Evolutionary conservation across 1,140 invertebrate species (phyloP).

Genomic region (Cylas formicarius): DNA sequence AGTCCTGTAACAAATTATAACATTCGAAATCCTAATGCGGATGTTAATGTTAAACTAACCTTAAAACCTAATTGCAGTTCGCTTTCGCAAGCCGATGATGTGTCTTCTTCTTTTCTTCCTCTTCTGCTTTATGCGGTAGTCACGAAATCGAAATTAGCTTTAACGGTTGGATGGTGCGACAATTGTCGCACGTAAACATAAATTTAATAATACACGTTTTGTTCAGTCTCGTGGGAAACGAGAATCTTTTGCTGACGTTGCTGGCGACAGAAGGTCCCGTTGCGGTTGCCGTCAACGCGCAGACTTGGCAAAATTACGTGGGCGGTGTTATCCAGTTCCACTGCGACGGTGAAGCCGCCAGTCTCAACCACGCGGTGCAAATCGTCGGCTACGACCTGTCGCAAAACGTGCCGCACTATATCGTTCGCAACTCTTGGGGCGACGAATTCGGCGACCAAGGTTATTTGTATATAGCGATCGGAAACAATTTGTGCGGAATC

Average conservation of each 20-base stretch:
- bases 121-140: too few relatives aligned
- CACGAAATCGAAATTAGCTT: too few relatives aligned
- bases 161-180: too few relatives aligned
- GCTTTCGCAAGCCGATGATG: too few relatives aligned
- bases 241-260: constrained; percentile 57
- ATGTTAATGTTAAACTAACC: too few relatives aligned
- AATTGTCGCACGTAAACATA: too few relatives aligned
- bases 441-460: constrained; percentile 65
- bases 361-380: constrained; percentile 77
- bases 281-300: constrained; percentile 72
- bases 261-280: constrained; percentile 69
- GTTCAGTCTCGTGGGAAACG: constrained; percentile 56
- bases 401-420: constrained; percentile 69
- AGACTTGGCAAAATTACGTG: constrained; percentile 82
- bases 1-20: too few relatives aligned
- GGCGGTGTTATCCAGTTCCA: constrained; percentile 80
- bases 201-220: constrained; percentile 8
- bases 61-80: too few relatives aligned
- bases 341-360: constrained; percentile 55
- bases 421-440: constrained; percentile 84
- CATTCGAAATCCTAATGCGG: too few relatives aligned
- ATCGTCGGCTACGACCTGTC: constrained; percentile 77
- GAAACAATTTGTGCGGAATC: constrained; percentile 70
- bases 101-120: too few relatives aligned
- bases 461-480: constrained; percentile 71